Conservation (phyloP, 2,113 vertebrate species). For the Tachycineta bicolor region DNA sequence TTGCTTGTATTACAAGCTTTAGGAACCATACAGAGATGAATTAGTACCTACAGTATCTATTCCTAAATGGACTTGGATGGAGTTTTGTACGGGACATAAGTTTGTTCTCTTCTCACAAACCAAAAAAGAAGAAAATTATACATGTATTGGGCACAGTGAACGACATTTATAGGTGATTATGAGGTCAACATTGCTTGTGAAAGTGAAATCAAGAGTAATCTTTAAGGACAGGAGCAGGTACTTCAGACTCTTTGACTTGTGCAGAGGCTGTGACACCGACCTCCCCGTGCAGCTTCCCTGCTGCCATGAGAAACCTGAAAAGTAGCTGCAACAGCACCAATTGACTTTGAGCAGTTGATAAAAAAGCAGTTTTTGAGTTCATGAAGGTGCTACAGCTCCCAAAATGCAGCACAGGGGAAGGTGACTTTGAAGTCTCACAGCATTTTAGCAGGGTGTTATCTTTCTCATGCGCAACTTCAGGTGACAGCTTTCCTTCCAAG, state of each 20-base stretch:
- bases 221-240: rapidly evolving
- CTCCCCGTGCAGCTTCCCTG: not conserved
- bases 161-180: not conserved
- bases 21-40: not conserved
- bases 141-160: not conserved
- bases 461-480: not conserved
- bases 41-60: not conserved
- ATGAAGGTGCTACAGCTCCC: not conserved
- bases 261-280: rapidly evolving
- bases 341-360: not conserved
- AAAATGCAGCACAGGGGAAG: not conserved
- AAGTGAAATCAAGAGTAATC: not conserved
- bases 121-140: not conserved
- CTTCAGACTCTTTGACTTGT: not conserved
- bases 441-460: not conserved
- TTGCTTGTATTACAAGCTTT: not conserved
- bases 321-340: not conserved
- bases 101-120: not conserved
- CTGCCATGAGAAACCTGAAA: not conserved
- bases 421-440: not conserved
- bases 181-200: not conserved
- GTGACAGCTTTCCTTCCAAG: not conserved
- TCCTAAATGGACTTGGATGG: not conserved
- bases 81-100: not conserved
- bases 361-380: not conserved